A percentile compares a stretch with the other conserved stretches of the same genome.
phyloP scores from a whole-genome alignment of 2,888 invertebrate genomes.

The Lasioglossum lativentre region DNA sequence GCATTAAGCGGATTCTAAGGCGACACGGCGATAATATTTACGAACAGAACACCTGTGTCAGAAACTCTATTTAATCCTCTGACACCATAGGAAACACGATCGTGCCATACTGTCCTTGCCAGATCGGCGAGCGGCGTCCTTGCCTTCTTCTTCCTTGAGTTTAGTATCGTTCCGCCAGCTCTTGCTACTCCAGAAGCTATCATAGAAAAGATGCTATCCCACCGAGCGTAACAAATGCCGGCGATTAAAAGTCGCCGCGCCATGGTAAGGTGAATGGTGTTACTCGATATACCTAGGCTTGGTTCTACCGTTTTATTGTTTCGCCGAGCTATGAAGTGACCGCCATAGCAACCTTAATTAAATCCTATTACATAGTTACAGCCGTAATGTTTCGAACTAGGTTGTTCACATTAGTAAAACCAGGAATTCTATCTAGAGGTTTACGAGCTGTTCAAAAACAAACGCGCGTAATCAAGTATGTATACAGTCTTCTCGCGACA shows the following conservation, averaged over 20 bases:
- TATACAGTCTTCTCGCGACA: too few relatives aligned
- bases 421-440: not conserved
- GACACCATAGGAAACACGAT: slow-evolving; percentile 55
- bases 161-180: slow-evolving; percentile 45
- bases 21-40: slow-evolving; percentile 7
- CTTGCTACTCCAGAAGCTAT: slow-evolving; percentile 55
- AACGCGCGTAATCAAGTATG: not conserved
- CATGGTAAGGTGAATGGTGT: slow-evolving; percentile 68
- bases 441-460: not conserved
- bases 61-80: slow-evolving; percentile 51
- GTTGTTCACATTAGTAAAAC: not conserved
- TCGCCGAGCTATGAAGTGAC: not conserved
- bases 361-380: slow-evolving; percentile 8
- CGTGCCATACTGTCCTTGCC: slow-evolving; percentile 38
- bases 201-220: slow-evolving; percentile 50
- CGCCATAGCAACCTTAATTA: slow-evolving; percentile 26
- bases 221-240: slow-evolving; percentile 70
- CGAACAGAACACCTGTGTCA: slow-evolving; percentile 59
- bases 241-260: slow-evolving; percentile 71
- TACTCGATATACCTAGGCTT: slow-evolving; percentile 50
- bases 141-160: slow-evolving; percentile 49
- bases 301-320: slow-evolving; percentile 39
- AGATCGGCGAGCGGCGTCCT: slow-evolving; percentile 47
- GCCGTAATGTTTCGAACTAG: not conserved
- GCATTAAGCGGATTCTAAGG: slow-evolving; percentile 41